Evolutionary conservation across 2,888 invertebrate genomes (phyloP), one percentile per base, ranked within the genome.

Genomic region (Gastracanthus pulcherrimus): DNA sequence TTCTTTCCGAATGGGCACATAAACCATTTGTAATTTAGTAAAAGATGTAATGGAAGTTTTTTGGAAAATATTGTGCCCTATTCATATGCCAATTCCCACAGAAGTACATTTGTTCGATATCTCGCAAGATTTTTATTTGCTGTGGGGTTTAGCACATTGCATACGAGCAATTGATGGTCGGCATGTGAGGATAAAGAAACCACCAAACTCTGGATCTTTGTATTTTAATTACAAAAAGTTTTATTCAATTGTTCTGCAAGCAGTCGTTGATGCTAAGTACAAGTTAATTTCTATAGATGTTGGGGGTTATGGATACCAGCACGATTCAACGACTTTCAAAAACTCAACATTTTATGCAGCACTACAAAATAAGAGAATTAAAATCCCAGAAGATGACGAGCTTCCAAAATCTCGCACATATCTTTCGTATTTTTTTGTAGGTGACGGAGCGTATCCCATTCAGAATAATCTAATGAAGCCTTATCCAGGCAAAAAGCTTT

Each of bases 401-500:
- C 48, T 83, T 2, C 41, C 55, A 19, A 75, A 74, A 55, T 77
- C 74, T 26, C 16, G 60, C 38, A n/a, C 70, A 9, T 36, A 34
- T 5, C 48, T 80, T 16, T 74, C 82, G 0, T 83, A 80, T 74
- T 80, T 77, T 83, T 77, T 81, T 23, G 19, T 80, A 3, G 77
- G 69, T 16, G 82, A 80, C 38, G 80, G 70, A 13, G 80, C 82
- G 3, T 82, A 80, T 36, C 51, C 77, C 11, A 9, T 80, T n/a
- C 51, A 16, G 23, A 38, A 76, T 13, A 31, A 71, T 48, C 29
- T 80, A 1, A 70, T 82, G 60, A 82, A 82, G 51, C 82, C 72
- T 5, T 82, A 72, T 69, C 72, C 31, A 7, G 76, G 80, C 11
- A 51, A 60, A 66, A 7, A 72, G 58, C 55, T 82, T 58, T 23